These are phyloP conservation scores for Eclectus roratus DNA, from an alignment of 2,113 vertebrate genomes.

Conservation along the genomic window DNA sequence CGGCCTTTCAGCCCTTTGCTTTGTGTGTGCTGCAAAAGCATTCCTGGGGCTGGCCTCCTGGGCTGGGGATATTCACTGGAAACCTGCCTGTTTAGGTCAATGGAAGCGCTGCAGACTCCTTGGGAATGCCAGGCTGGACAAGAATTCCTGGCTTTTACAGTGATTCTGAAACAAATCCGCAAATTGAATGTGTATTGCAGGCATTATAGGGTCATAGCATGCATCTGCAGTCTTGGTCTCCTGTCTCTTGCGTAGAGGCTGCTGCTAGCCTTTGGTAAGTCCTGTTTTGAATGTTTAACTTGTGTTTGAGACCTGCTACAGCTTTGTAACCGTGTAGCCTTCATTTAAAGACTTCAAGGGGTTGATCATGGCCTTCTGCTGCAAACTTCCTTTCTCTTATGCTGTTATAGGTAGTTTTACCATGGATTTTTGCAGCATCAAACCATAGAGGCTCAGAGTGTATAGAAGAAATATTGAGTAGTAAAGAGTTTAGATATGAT, in stretches of 20 bases:
- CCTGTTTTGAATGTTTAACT: not conserved
- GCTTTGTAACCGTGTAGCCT: not conserved
- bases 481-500: not conserved
- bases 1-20: constrained; percentile 15
- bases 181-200: not conserved
- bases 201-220: not conserved
- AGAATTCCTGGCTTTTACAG: not conserved
- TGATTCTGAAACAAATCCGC: not conserved
- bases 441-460: not conserved
- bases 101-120: not conserved
- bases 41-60: not conserved
- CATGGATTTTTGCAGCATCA: not conserved
- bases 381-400: not conserved
- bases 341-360: not conserved
- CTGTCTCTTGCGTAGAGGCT: not conserved
- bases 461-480: not conserved
- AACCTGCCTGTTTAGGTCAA: not conserved
- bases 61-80: not conserved
- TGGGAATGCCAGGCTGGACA: not conserved
- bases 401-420: not conserved
- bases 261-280: not conserved
- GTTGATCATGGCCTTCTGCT: rapidly evolving
- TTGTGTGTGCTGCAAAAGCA: not conserved
- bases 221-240: not conserved
- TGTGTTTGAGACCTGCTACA: not conserved